Evolutionary conservation across 2,888 invertebrate genomes (phyloP).

Genomic region (Ormyrus pomaceus): DNA sequence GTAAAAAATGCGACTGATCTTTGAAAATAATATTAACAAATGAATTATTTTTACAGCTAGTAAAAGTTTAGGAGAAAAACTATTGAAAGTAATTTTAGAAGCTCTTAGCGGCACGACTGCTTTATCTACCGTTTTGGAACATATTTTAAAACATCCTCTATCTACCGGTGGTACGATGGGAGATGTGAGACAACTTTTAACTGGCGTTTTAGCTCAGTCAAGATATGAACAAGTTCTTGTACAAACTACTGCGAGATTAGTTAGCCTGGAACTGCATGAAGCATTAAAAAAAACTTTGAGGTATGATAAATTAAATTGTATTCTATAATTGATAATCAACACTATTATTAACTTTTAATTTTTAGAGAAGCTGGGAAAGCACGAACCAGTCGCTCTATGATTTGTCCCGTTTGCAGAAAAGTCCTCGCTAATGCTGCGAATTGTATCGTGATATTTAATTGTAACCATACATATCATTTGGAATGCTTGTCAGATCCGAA

Average conservation of each 20-base stretch:
- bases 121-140: slow-evolving; percentile 79
- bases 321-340: not conserved
- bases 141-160: slow-evolving; percentile 77
- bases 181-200: slow-evolving; percentile 79
- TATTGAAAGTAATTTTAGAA: slow-evolving; percentile 72
- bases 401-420: slow-evolving; percentile 70
- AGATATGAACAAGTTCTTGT: slow-evolving; percentile 85
- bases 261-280: slow-evolving; percentile 83
- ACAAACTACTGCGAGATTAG: slow-evolving; percentile 81
- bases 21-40: not conserved
- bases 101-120: slow-evolving; percentile 72
- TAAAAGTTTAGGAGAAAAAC: slow-evolving; percentile 67
- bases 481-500: slow-evolving; percentile 70
- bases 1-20: not conserved
- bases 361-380: slow-evolving; percentile 69
- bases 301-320: slow-evolving; percentile 57
- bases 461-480: slow-evolving; percentile 72
- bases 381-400: slow-evolving; percentile 65
- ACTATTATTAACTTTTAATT: slow-evolving; percentile 31
- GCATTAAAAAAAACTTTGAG: slow-evolving; percentile 69
- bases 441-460: slow-evolving; percentile 70
- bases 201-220: slow-evolving; percentile 86
- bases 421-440: slow-evolving; percentile 67
- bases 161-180: slow-evolving; percentile 79
- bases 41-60: slow-evolving; percentile 60